Evolutionary conservation across 1,140 invertebrate species (phyloP).

Genomic region (Brevipalpus yothersi): DNA sequence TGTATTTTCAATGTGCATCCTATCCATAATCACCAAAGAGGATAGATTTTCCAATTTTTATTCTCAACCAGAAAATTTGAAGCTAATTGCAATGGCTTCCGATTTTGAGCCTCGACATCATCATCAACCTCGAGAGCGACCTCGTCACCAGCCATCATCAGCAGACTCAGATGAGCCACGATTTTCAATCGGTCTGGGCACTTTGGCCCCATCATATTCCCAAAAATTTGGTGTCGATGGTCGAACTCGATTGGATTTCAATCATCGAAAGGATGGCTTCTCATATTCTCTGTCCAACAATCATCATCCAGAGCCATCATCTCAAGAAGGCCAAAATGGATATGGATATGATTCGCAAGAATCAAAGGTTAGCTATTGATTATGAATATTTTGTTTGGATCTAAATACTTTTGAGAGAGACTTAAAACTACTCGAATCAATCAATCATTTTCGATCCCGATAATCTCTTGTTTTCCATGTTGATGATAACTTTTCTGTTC

Average conservation of each 20-base stretch:
- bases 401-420: too few relatives aligned
- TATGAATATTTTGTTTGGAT: too few relatives aligned
- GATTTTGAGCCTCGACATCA: neutral
- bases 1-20: too few relatives aligned
- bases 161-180: neutral
- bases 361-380: neutral
- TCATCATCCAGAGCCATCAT: neutral
- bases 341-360: neutral
- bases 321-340: neutral
- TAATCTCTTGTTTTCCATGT: too few relatives aligned
- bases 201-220: constrained; percentile 9
- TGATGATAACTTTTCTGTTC: too few relatives aligned
- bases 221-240: constrained; percentile 11
- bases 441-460: too few relatives aligned
- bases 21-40: neutral
- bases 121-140: neutral
- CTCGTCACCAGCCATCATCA: neutral
- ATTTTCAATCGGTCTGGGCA: constrained; percentile 12
- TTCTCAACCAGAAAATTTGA: neutral
- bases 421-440: too few relatives aligned
- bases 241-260: constrained; percentile 6
- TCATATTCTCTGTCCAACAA: constrained; percentile 12
- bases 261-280: constrained; percentile 6
- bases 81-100: neutral
- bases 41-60: neutral